A percentile compares a stretch with the other conserved stretches of the same genome.
Conservation (phyloP, 2,113 vertebrate genomes). For the Ginglymostoma cirratum region DNA sequence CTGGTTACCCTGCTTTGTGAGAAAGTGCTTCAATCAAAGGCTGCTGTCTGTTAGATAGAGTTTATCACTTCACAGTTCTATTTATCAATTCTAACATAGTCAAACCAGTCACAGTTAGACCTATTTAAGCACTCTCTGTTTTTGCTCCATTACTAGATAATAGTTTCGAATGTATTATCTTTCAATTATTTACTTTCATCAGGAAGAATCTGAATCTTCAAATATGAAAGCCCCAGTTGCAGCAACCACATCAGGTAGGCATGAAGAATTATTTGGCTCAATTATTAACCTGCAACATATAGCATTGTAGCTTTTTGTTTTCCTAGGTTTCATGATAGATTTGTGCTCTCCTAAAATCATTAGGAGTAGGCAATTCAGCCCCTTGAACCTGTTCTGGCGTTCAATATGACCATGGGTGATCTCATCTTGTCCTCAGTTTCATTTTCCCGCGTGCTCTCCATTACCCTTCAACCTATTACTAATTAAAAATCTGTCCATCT, state of each 20-base stretch:
- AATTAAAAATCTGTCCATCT: too few relatives aligned
- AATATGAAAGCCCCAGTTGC: slow-evolving; percentile 73
- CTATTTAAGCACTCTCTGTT: background rate
- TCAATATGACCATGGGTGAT: too few relatives aligned
- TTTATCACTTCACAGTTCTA: background rate
- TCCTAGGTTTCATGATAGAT: background rate
- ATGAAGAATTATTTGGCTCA: slow-evolving; percentile 30
- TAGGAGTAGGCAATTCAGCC: too few relatives aligned
- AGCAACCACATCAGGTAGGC: slow-evolving; percentile 90
- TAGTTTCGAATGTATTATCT: background rate
- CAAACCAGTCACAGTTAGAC: background rate
- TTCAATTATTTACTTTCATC: slow-evolving; percentile 41
- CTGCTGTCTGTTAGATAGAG: background rate
- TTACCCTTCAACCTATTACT: too few relatives aligned
- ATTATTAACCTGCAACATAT: background rate
- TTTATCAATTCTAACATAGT: background rate
- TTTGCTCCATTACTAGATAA: background rate
- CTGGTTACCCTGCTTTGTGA: background rate
- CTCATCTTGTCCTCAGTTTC: too few relatives aligned
- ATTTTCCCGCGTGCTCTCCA: too few relatives aligned
- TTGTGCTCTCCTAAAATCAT: background rate
- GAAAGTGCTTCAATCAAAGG: background rate
- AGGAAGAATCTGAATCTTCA: slow-evolving; percentile 83
- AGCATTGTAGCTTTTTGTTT: background rate
- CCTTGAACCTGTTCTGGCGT: too few relatives aligned